Evolutionary conservation across 2,113 vertebrate species (phyloP).

Genomic region (Saccopteryx bilineata): DNA sequence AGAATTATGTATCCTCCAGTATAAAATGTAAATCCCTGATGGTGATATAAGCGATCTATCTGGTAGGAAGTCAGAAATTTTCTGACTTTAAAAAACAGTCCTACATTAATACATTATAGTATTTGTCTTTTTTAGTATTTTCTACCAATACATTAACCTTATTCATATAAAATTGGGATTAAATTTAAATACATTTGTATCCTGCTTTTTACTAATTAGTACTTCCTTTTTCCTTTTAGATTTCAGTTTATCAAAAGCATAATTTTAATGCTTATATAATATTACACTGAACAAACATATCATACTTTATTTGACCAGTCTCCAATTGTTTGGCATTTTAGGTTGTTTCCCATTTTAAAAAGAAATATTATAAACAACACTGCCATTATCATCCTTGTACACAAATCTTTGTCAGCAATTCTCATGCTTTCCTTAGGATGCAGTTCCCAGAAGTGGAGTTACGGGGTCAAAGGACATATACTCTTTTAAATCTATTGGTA

Average conservation of each 20-base stretch:
- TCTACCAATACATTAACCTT: not conserved
- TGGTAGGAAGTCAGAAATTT: not conserved
- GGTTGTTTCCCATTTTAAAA: constrained; percentile 75
- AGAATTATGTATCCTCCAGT: constrained; percentile 44
- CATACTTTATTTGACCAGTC: constrained; percentile 36
- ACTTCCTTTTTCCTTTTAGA: not conserved
- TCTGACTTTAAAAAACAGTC: not conserved
- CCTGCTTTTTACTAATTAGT: not conserved
- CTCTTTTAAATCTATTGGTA: constrained; percentile 55
- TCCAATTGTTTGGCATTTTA: constrained; percentile 76
- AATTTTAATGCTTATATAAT: not conserved
- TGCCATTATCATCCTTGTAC: constrained; percentile 48
- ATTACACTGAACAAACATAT: not conserved
- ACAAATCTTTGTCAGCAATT: constrained; percentile 70
- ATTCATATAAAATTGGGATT: constrained; percentile 34
- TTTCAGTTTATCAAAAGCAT: not conserved
- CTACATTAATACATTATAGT: not conserved
- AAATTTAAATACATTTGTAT: constrained; percentile 37
- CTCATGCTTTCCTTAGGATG: constrained; percentile 74
- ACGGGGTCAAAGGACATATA: constrained; percentile 75
- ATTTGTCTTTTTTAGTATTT: constrained; percentile 46
- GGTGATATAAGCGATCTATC: not conserved
- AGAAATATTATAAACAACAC: constrained; percentile 73
- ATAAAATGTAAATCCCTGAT: constrained; percentile 51
- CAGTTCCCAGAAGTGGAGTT: constrained; percentile 76